phyloP scores from a whole-genome alignment of 1,140 invertebrate species.

The Trachelipus rathkii region DNA sequence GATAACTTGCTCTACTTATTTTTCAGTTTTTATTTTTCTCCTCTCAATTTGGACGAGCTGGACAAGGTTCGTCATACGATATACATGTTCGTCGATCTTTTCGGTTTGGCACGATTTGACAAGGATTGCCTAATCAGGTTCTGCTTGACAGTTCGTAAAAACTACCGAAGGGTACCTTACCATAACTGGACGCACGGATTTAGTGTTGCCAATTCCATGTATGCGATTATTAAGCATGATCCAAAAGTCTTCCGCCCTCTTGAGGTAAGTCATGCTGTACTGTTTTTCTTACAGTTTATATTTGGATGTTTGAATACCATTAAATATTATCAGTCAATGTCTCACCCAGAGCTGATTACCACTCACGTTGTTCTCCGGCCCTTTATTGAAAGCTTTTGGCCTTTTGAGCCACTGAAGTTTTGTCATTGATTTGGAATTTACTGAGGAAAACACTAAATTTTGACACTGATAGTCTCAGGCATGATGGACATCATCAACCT shows the following conservation, averaged over 20 bases:
- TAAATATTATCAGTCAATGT: no score
- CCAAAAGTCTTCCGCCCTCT: slow-evolving; percentile 57
- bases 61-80: slow-evolving; percentile 67
- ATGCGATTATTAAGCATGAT: slow-evolving; percentile 64
- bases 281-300: slow-evolving; percentile 62
- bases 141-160: slow-evolving; percentile 73
- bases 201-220: slow-evolving; percentile 77
- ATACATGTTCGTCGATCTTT: slow-evolving; percentile 74
- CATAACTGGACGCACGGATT: slow-evolving; percentile 85
- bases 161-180: slow-evolving; percentile 73
- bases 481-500: no score
- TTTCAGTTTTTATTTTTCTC: slow-evolving; percentile 67
- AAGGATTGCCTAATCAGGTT: slow-evolving; percentile 63
- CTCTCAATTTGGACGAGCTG: slow-evolving; percentile 62
- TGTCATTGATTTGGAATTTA: no score
- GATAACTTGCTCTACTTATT: background rate
- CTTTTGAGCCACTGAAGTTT: no score
- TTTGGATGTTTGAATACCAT: slow-evolving; percentile 52
- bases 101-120: slow-evolving; percentile 60
- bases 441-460: no score
- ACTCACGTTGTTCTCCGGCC: no score
- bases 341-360: no score
- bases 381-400: no score
- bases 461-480: no score
- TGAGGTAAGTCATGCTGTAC: slow-evolving; percentile 54